Evolutionary conservation across 23 tunicate species (phyloP).

Genomic region (Halocynthia roretzi): DNA sequence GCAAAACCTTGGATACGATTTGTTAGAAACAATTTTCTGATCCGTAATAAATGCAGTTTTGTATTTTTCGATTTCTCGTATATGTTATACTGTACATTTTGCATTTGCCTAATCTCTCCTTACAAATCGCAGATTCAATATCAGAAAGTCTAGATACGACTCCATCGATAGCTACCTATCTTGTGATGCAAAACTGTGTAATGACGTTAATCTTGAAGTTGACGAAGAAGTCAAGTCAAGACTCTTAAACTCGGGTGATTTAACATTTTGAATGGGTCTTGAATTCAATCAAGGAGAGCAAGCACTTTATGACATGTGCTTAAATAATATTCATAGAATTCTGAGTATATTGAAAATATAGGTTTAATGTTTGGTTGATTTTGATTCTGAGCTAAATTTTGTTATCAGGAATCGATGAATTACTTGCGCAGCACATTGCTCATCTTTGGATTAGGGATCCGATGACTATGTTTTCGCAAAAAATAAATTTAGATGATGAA

Average conservation of each 20-base stretch:
- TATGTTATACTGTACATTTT: too few species aligned
- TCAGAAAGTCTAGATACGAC: conserved; percentile 80
- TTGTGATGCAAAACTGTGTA: conserved; percentile 32
- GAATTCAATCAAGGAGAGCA: not conserved
- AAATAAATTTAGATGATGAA: conserved; percentile 71
- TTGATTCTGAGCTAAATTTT: conserved; percentile 1
- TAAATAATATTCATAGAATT: too few species aligned
- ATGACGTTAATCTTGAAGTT: conserved; percentile 65
- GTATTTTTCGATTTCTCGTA: not conserved
- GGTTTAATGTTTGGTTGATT: not conserved
- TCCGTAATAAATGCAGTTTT: not conserved
- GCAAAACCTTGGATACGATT: too few species aligned
- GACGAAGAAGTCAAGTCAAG: conserved; percentile 41
- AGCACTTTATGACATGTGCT: too few species aligned
- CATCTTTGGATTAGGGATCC: conserved; percentile 92
- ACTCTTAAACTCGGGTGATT: conserved; percentile 52
- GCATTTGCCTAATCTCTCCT: too few species aligned
- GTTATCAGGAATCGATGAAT: conserved; percentile 68
- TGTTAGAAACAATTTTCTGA: too few species aligned
- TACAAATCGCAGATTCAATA: conserved; percentile 16
- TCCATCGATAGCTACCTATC: conserved; percentile 83
- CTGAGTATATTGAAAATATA: not conserved
- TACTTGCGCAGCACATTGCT: conserved; percentile 72
- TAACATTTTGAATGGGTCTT: not conserved
- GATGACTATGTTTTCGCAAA: conserved; percentile 66